Conservation (phyloP, 2,113 vertebrate species). For the Nannospalax galili region DNA sequence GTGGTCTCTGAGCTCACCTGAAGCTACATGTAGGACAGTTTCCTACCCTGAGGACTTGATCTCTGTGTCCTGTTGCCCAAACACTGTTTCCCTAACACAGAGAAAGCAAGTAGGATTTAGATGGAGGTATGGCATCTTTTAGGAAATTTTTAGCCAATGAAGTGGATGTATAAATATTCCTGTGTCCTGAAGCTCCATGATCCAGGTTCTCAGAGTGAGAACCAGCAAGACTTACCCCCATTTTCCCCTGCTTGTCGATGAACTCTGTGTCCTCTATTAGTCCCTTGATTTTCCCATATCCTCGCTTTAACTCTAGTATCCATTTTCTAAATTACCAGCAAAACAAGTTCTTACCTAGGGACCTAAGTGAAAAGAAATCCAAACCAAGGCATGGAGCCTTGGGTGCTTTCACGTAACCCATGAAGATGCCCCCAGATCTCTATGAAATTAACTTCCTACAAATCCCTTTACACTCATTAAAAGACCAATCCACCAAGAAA, state of each 20-base stretch:
- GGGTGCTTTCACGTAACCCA: background rate
- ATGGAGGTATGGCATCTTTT: too few species aligned
- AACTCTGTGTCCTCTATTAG: rapidly evolving
- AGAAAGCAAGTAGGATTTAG: background rate
- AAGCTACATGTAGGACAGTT: rapidly evolving
- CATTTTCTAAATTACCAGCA: background rate
- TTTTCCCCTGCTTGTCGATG: background rate
- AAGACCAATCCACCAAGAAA: too few species aligned
- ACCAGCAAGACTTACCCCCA: too few species aligned
- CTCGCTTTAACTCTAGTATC: background rate
- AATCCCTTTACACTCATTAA: background rate
- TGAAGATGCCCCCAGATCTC: background rate
- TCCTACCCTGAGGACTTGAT: background rate
- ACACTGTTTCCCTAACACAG: background rate
- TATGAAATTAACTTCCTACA: background rate
- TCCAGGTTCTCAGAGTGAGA: background rate
- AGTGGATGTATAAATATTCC: background rate
- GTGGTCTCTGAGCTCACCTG: background rate
- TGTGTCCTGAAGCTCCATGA: rapidly evolving
- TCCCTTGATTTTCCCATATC: background rate
- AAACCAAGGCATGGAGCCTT: background rate
- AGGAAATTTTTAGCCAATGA: background rate
- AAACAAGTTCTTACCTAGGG: background rate
- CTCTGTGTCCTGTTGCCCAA: background rate
- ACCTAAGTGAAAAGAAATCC: background rate